These are phyloP conservation scores for Triplophysa yarkandensis DNA, from an alignment of 2,797 vertebrate species.

Conservation along the genomic window DNA sequence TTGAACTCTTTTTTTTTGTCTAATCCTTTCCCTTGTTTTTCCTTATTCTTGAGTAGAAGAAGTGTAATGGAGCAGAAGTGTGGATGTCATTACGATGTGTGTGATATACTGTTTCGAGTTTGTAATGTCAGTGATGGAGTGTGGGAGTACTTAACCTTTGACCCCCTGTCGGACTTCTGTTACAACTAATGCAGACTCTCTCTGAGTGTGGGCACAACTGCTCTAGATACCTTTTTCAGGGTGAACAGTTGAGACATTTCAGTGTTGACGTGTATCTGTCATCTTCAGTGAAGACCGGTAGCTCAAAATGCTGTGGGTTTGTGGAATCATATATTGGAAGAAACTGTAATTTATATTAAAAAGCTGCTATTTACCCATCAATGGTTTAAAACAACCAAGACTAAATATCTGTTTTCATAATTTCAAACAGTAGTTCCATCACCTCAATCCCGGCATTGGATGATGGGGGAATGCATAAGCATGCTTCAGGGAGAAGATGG, in stretches of 20 bases:
- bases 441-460: no score
- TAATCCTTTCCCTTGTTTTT: neutral
- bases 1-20: conserved; percentile 4
- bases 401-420: no score
- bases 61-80: conserved; percentile 16
- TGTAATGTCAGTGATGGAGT: conserved; percentile 43
- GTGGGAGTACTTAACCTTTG: conserved; percentile 48
- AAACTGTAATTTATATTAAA: no score
- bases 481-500: conserved; percentile 20
- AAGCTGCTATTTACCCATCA: neutral
- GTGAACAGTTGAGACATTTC: conserved; percentile 18
- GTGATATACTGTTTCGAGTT: conserved; percentile 47
- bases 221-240: conserved; percentile 26
- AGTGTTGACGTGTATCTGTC: conserved; percentile 2
- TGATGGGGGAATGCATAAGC: no score
- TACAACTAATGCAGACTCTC: conserved; percentile 33
- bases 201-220: conserved; percentile 2
- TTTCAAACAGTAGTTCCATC: no score
- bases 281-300: conserved; percentile 5
- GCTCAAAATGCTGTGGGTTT: neutral
- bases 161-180: conserved; percentile 32
- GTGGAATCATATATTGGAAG: no score
- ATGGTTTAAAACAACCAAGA: no score
- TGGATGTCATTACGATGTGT: conserved; percentile 14
- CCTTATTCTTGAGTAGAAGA: neutral